Evolutionary conservation across 2,888 invertebrate species (phyloP).

Genomic region (Ashinkailepas kermadecensis): DNA sequence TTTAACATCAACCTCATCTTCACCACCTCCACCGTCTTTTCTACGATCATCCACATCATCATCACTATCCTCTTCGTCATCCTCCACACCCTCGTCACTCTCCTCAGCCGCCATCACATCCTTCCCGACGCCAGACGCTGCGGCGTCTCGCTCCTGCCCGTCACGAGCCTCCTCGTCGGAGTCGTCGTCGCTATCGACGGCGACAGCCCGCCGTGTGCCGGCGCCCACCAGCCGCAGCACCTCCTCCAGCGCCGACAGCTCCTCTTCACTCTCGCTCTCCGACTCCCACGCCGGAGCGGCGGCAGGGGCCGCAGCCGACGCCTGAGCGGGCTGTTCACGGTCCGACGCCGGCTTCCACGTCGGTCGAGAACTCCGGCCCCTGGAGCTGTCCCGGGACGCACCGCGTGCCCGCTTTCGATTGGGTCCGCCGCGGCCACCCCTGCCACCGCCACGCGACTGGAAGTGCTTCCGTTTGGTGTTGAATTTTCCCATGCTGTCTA

Average conservation of each 20-base stretch:
- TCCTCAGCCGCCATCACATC: neutral
- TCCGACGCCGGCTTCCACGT: neutral
- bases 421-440: neutral
- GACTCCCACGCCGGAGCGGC: neutral
- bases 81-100: neutral
- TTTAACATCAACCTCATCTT: neutral
- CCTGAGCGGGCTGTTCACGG: neutral
- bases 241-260: slow-evolving; percentile 1
- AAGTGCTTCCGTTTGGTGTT: neutral
- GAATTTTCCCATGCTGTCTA: neutral
- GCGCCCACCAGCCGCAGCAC: neutral
- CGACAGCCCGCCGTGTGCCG: neutral
- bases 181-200: slow-evolving; percentile 4
- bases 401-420: neutral
- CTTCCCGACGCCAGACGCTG: too few species aligned
- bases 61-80: neutral
- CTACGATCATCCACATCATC: neutral
- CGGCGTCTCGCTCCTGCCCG: neutral
- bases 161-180: neutral
- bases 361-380: neutral
- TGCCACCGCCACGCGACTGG: neutral
- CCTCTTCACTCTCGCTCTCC: slow-evolving; percentile 13
- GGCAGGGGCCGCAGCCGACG: neutral
- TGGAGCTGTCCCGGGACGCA: neutral
- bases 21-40: neutral